Evolutionary conservation across 1,140 invertebrate species (phyloP).

Genomic region (Carcinoscorpius rotundicauda): DNA sequence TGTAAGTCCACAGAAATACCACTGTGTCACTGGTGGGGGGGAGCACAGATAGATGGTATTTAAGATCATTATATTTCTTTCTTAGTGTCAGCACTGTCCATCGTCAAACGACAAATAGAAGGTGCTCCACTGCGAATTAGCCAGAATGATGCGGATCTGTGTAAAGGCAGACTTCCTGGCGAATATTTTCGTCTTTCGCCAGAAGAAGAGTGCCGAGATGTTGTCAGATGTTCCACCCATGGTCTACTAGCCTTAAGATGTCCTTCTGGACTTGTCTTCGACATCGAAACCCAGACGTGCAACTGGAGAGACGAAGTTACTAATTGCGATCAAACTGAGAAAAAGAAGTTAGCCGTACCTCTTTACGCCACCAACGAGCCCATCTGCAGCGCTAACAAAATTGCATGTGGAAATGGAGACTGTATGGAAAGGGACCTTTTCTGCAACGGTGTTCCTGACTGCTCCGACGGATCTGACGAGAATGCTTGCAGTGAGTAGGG

Average conservation of each 20-base stretch:
- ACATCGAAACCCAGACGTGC: conserved; percentile 91
- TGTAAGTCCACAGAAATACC: too few species aligned
- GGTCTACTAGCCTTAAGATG: conserved; percentile 85
- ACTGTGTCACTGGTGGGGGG: too few species aligned
- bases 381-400: conserved; percentile 65
- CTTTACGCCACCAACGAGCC: conserved; percentile 81
- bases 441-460: conserved; percentile 88
- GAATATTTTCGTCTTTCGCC: conserved; percentile 86
- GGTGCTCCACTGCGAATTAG: conserved; percentile 7
- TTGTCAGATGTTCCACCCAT: conserved; percentile 90
- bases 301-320: conserved; percentile 90
- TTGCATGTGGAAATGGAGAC: conserved; percentile 72
- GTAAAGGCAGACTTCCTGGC: conserved; percentile 87
- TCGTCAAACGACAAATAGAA: conserved; percentile 21
- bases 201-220: conserved; percentile 85
- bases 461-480: conserved; percentile 76
- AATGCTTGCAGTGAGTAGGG: conserved; percentile 71
- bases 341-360: conserved; percentile 65
- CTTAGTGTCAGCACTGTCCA: conserved; percentile 9
- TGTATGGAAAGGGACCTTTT: conserved; percentile 82
- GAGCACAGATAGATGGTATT: too few species aligned
- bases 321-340: conserved; percentile 57
- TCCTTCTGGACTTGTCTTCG: conserved; percentile 82
- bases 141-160: conserved; percentile 59
- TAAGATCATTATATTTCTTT: not conserved